Evolutionary conservation across 64 coral and sea anemone species (phyloP), one percentile per base, ranked within the genome.

Genomic region (Montipora efflorescens): DNA sequence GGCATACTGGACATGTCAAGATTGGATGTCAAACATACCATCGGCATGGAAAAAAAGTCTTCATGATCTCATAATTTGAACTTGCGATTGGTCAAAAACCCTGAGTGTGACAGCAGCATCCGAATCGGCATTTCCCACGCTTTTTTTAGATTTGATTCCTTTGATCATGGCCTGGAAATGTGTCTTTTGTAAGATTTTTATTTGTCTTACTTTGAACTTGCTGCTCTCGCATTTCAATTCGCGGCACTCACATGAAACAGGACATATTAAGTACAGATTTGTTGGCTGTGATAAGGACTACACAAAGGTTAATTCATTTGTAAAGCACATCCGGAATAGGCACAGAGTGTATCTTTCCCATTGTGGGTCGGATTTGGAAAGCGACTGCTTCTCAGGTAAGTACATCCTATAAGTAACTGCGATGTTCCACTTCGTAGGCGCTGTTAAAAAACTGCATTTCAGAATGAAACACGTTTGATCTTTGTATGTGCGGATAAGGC

Each of bases 271-370:
- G 23, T 92, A 81, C 75, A 45, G 80, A 86, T 62, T 92, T 74
- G 90, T 77, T 47, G 53, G 59, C 28, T 86, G 81, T 66, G 22
- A 75, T 64, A 85, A 66, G 52, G 81, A 28, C 5, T 92, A 83
- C 55, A 69, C 36, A 52, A 91, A 91, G 80, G 57, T 81, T 13
- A 92, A 92, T 84, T 57, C 90, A 28, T 81, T 92, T 20, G 79
- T 74, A 50, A 92, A 92, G 48, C 90, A 92, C 70, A 79, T 92
- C 19, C 25, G 90, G 58, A 43, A 74, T 49, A 69, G 47, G 50
- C 80, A 92, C 14, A 46, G 23, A 44, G 49, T 21, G 47, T 69
- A 92, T 62, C 66, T 91, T 72, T 87, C n/a, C 67, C 25, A 74
- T 48, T 23, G 45, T 19, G 48, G 49, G 19, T 20, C 46, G 49